Conservation (phyloP, 2,888 invertebrate genomes). For the Orchesella flavescens region DNA sequence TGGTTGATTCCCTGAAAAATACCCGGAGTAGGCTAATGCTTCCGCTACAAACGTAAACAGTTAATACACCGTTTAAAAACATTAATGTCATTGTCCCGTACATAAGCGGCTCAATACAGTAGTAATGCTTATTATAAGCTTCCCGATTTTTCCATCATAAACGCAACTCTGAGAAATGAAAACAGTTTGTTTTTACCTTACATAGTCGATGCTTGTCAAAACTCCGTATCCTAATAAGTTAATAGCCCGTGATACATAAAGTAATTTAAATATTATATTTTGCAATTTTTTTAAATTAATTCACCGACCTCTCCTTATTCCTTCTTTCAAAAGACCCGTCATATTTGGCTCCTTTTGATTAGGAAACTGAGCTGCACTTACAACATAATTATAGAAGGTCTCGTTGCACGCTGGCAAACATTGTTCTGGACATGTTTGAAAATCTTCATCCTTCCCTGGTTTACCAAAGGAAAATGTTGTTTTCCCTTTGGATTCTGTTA, state of each 20-base stretch:
- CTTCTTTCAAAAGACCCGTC: slow-evolving; percentile 62
- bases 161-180: not conserved
- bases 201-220: slow-evolving; percentile 64
- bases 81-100: not conserved
- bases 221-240: slow-evolving; percentile 55
- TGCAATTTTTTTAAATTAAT: too few relatives aligned
- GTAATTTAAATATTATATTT: too few relatives aligned
- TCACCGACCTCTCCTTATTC: too few relatives aligned
- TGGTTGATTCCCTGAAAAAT: slow-evolving; percentile 62
- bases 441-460: slow-evolving; percentile 34
- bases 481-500: not conserved
- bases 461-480: slow-evolving; percentile 65
- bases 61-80: not conserved
- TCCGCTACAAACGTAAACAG: slow-evolving; percentile 46
- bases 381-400: slow-evolving; percentile 68
- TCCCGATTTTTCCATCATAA: too few relatives aligned
- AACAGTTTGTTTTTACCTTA: slow-evolving; percentile 48
- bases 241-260: too few relatives aligned
- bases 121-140: too few relatives aligned
- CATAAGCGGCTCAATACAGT: too few relatives aligned
- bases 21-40: slow-evolving; percentile 65
- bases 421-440: slow-evolving; percentile 61
- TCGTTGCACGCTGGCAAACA: slow-evolving; percentile 71
- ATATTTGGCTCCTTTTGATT: slow-evolving; percentile 66
- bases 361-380: slow-evolving; percentile 64